phyloP scores from a whole-genome alignment of 1,140 invertebrate species.

The Temnothorax curvispinosus region DNA sequence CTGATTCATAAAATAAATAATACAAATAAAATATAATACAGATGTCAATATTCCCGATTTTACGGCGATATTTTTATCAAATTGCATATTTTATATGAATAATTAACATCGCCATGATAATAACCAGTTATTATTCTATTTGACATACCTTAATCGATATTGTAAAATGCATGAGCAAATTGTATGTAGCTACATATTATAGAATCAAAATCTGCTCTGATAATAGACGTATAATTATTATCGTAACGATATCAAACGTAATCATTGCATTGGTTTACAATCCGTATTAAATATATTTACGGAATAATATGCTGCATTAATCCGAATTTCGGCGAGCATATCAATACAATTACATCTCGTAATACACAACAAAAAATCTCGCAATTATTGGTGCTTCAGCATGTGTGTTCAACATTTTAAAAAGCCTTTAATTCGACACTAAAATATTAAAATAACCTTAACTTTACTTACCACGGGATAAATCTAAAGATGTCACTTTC shows the following conservation, averaged over 20 bases:
- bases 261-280: background rate
- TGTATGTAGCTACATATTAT: background rate
- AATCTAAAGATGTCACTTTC: constrained; percentile 97
- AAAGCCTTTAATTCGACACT: background rate
- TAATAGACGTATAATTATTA: constrained; percentile 11
- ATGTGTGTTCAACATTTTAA: background rate
- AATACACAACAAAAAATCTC: background rate
- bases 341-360: background rate
- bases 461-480: constrained; percentile 92
- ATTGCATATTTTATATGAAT: background rate
- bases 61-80: background rate
- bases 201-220: background rate
- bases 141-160: constrained; percentile 13
- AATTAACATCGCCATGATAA: constrained; percentile 7
- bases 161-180: background rate
- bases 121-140: background rate
- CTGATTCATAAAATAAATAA: background rate
- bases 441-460: background rate
- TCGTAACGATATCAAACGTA: background rate
- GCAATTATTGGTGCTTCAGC: background rate
- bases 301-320: background rate
- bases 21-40: constrained; percentile 24
- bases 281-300: constrained; percentile 32
- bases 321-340: background rate
- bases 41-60: background rate